Conservation (phyloP, 2,888 invertebrate genomes). For the Andrena marginata region DNA sequence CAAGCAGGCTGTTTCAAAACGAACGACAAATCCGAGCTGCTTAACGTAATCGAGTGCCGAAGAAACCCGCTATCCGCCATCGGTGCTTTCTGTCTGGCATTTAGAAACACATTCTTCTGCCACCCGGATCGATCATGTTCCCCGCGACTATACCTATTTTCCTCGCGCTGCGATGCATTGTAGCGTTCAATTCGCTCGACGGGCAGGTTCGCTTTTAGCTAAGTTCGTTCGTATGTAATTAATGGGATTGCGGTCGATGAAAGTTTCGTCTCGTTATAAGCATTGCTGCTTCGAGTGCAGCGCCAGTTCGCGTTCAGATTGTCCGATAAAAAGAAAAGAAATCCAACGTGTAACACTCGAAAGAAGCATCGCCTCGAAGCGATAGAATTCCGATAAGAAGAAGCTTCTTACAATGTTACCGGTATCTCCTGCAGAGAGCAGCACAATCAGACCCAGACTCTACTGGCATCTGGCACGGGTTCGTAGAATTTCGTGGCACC, state of each 20-base stretch:
- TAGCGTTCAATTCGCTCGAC: background rate
- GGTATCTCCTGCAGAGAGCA: conserved; percentile 71
- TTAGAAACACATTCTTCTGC: background rate
- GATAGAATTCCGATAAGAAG: conserved; percentile 46
- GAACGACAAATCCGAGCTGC: background rate
- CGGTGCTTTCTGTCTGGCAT: background rate
- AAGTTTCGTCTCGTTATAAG: background rate
- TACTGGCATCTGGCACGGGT: conserved; percentile 74
- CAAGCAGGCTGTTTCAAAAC: background rate
- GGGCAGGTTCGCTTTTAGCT: background rate
- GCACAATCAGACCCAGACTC: conserved; percentile 68
- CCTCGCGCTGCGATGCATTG: background rate
- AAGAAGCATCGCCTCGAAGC: background rate
- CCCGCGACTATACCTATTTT: background rate
- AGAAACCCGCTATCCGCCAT: background rate
- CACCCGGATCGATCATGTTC: background rate
- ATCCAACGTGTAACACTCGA: conserved; percentile 24
- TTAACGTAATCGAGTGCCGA: background rate
- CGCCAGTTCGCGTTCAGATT: conserved; percentile 7
- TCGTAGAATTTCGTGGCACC: conserved; percentile 62
- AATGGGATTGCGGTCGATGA: background rate
- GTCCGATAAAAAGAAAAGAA: conserved; percentile 10
- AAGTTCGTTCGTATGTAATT: background rate
- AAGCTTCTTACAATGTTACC: conserved; percentile 44
- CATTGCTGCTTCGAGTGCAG: background rate